Conservation (phyloP, 2,113 vertebrate genomes). For the Mesitornis unicolor region DNA sequence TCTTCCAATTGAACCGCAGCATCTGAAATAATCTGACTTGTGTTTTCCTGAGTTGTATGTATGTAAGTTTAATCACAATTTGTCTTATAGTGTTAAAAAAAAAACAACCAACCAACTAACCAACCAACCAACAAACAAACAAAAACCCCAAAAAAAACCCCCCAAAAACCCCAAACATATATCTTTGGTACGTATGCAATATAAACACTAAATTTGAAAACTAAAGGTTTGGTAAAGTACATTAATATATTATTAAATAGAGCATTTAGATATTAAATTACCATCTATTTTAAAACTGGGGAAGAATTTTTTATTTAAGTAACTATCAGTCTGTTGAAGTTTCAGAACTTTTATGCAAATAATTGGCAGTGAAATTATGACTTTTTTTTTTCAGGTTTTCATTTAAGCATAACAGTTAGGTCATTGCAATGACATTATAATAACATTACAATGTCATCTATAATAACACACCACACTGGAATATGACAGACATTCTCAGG, state of each 20-base stretch:
- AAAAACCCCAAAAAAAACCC: too few relatives aligned
- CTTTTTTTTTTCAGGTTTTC: neutral
- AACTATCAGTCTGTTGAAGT: neutral
- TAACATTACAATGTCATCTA: neutral
- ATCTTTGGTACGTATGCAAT: neutral
- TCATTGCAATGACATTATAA: too few relatives aligned
- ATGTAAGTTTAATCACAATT: neutral
- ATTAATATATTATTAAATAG: neutral
- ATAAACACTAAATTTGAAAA: neutral
- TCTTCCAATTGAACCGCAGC: neutral
- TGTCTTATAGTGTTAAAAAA: neutral
- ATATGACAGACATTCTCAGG: neutral
- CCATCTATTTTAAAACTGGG: neutral
- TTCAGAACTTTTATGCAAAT: neutral
- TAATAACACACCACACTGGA: neutral
- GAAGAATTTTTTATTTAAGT: neutral
- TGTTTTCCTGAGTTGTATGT: neutral
- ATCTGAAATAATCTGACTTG: neutral
- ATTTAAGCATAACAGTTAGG: neutral
- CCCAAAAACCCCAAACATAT: too few relatives aligned
- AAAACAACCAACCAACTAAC: too few relatives aligned
- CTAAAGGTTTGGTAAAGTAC: neutral
- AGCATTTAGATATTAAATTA: neutral
- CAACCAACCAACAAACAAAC: too few relatives aligned
- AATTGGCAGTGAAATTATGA: neutral